phyloP scores from a whole-genome alignment of 2,888 invertebrate genomes.

The Lasiommata megera region DNA sequence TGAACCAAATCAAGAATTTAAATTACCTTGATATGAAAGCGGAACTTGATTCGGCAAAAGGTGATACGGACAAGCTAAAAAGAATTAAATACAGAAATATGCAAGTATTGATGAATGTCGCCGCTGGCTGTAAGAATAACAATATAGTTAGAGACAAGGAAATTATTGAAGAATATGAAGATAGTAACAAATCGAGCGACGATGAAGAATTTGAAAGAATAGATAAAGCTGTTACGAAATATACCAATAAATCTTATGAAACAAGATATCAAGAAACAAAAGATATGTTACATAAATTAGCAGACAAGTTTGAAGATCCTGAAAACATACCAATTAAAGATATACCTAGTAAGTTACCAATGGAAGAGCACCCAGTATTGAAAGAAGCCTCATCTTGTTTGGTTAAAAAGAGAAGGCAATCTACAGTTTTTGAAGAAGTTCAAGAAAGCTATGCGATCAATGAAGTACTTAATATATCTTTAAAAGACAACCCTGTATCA shows the following conservation, averaged over 20 bases:
- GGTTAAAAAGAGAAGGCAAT: slow-evolving; percentile 48
- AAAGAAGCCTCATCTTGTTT: slow-evolving; percentile 57
- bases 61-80: slow-evolving; percentile 49
- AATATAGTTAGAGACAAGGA: slow-evolving; percentile 15
- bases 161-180: slow-evolving; percentile 21
- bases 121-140: slow-evolving; percentile 37
- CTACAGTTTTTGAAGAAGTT: slow-evolving; percentile 53
- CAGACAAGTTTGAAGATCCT: slow-evolving; percentile 57
- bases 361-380: slow-evolving; percentile 47
- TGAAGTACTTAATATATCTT: slow-evolving; percentile 58
- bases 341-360: slow-evolving; percentile 30
- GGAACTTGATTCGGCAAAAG: slow-evolving; percentile 54
- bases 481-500: slow-evolving; percentile 52
- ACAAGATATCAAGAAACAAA: slow-evolving; percentile 68
- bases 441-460: slow-evolving; percentile 64
- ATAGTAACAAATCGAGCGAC: slow-evolving; percentile 39
- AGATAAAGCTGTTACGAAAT: slow-evolving; percentile 64
- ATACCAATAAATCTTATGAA: slow-evolving; percentile 68
- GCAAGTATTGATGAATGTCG: slow-evolving; percentile 55
- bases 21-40: slow-evolving; percentile 46
- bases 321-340: slow-evolving; percentile 30
- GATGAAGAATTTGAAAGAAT: slow-evolving; percentile 62
- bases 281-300: slow-evolving; percentile 63
- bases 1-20: slow-evolving; percentile 55
- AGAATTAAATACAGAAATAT: slow-evolving; percentile 63